Conservation (phyloP, 1,140 invertebrate species). For the Schlechtendalia chinensis region DNA sequence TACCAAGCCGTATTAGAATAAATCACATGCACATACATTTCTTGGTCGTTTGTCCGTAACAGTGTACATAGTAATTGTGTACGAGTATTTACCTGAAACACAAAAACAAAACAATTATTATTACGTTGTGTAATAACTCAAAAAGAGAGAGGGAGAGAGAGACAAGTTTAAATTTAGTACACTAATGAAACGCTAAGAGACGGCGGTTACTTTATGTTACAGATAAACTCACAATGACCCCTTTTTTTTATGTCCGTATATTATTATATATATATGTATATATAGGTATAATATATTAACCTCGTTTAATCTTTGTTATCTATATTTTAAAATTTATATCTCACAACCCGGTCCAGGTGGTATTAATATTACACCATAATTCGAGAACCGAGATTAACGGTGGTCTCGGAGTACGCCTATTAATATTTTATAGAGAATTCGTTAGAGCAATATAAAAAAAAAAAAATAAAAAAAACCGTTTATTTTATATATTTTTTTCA, state of each 20-base stretch:
- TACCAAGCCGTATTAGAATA: constrained; percentile 11
- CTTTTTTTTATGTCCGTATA: background rate
- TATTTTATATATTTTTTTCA: constrained; percentile 21
- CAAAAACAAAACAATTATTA: background rate
- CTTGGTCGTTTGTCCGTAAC: constrained; percentile 8
- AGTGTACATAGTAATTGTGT: background rate
- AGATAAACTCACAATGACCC: background rate
- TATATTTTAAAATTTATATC: background rate
- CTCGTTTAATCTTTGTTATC: background rate
- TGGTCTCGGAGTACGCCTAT: background rate
- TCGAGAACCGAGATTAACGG: background rate
- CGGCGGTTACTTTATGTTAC: background rate
- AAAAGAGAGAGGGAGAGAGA: background rate
- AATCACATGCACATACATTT: constrained; percentile 17
- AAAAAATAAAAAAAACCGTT: background rate
- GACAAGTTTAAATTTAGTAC: background rate
- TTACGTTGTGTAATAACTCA: background rate
- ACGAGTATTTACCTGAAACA: constrained; percentile 29
- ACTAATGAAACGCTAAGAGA: background rate
- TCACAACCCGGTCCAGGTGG: background rate
- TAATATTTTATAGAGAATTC: background rate
- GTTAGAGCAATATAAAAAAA: background rate
- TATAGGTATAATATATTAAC: too few relatives aligned
- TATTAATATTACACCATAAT: background rate
- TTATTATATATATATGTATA: background rate